These are phyloP conservation scores for Typhlichthys subterraneus DNA, from an alignment of 2,797 vertebrate species.

Conservation along the genomic window DNA sequence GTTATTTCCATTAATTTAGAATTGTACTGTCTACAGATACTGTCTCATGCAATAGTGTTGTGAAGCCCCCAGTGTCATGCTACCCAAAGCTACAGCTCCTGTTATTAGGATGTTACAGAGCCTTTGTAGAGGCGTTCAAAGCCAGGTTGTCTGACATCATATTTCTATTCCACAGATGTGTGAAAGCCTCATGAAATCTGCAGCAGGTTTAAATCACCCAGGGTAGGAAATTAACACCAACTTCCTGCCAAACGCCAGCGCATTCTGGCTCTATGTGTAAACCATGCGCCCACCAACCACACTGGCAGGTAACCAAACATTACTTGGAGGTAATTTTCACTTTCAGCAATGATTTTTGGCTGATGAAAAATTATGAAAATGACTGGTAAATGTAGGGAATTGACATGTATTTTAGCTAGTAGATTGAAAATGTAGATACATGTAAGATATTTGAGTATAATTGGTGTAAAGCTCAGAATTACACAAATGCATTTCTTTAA, in stretches of 20 bases:
- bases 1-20: neutral
- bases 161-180: constrained; percentile 20
- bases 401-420: neutral
- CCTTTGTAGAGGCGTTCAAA: neutral
- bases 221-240: constrained; percentile 11
- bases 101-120: constrained; percentile 10
- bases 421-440: neutral
- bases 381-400: neutral
- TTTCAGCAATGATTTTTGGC: neutral
- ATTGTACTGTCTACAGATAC: neutral
- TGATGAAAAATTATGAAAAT: neutral
- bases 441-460: neutral
- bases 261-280: neutral
- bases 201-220: constrained; percentile 1
- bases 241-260: neutral
- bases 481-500: no score
- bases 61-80: constrained; percentile 1
- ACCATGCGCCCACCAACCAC: neutral
- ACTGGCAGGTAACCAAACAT: neutral
- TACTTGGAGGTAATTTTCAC: neutral
- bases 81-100: constrained; percentile 13
- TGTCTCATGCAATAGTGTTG: neutral
- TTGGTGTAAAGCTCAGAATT: no score
- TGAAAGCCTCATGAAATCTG: constrained; percentile 20
- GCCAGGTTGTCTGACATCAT: constrained; percentile 6